These are phyloP conservation scores for Chouioia cunea DNA, from an alignment of 2,888 invertebrate species.

Conservation along the genomic window DNA sequence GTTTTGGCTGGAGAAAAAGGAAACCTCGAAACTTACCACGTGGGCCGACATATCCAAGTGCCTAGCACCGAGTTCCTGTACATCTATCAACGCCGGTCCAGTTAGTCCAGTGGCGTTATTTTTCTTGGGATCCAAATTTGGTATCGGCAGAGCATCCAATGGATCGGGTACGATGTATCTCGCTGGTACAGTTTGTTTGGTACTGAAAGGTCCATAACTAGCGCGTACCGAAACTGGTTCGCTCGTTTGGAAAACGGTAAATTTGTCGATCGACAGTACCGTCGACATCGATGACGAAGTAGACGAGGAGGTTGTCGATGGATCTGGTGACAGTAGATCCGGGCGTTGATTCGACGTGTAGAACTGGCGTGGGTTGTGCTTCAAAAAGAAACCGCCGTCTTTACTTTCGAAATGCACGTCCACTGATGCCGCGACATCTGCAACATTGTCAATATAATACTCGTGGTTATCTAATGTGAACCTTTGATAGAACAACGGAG, in stretches of 20 bases:
- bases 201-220: slow-evolving; percentile 94
- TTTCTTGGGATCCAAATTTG: slow-evolving; percentile 63
- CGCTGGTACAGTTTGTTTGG: slow-evolving; percentile 93
- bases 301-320: slow-evolving; percentile 62
- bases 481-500: neutral
- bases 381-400: slow-evolving; percentile 91
- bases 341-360: slow-evolving; percentile 62
- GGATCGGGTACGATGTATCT: slow-evolving; percentile 90
- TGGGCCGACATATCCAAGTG: slow-evolving; percentile 93
- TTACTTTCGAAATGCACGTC: slow-evolving; percentile 94
- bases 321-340: slow-evolving; percentile 41
- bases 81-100: slow-evolving; percentile 71
- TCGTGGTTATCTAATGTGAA: no score
- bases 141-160: slow-evolving; percentile 74
- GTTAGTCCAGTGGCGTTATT: slow-evolving; percentile 49
- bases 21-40: slow-evolving; percentile 77
- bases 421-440: slow-evolving; percentile 80
- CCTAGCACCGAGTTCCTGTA: slow-evolving; percentile 77
- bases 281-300: slow-evolving; percentile 74
- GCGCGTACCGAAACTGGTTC: slow-evolving; percentile 92
- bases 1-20: no score
- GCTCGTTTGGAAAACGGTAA: slow-evolving; percentile 91
- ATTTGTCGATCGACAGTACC: slow-evolving; percentile 85
- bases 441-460: slow-evolving; percentile 31
- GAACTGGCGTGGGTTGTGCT: slow-evolving; percentile 83